Base-by-base conservation (phyloP, 2,113 vertebrate genomes). In the Telmatochromis sp. region DNA sequence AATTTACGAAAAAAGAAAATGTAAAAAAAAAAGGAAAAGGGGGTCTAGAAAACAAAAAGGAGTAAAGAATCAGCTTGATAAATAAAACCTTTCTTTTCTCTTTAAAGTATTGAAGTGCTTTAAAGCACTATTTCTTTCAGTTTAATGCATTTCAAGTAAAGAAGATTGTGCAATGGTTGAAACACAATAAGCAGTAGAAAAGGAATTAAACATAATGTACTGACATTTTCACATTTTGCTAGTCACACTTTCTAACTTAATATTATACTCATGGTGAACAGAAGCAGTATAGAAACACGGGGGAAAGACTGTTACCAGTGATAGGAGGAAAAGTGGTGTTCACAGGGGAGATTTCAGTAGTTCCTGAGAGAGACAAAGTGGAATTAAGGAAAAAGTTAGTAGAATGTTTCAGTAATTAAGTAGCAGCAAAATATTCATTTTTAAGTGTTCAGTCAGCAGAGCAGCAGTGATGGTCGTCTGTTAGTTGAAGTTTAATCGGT, bases 251-350 rank as follows among this genome's bases (percentile, higher is more conserved):
- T 70, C n/a, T 73, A 2, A 28, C 42, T 75, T 28, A 2, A 28
- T 75, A 47, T 19, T 45, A 4, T 75, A 47, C 70, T 75, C 21
- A 75, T 47, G 28, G 23, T 75, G 70, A 26, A 75, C 23, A 19
- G 14, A 6, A 28, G 70, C 14, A 17, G 40, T 19, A 23, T 26
- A 75, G 12, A 55, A 87, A 81, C 10, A 15, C 2, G 2, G 9
- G 54, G 31, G n/a, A 55, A 40, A 28, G 1, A 28, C 4, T 28
- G 89, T 94, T 94, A 95, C 94, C 93, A 86, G 9, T 2, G 63
- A 9, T 65, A 37, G 60, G 3, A 55, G 80, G 2, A 58, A 81
- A 28, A 35, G 51, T 5, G 82, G 9, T 3, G 23, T 73, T 94
- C 49, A 14, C 6, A 45, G 17, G 4, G 13, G 26, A 3, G 60